Evolutionary conservation across 2,888 invertebrate species (phyloP).

Genomic region (Epistrophella euchroma): DNA sequence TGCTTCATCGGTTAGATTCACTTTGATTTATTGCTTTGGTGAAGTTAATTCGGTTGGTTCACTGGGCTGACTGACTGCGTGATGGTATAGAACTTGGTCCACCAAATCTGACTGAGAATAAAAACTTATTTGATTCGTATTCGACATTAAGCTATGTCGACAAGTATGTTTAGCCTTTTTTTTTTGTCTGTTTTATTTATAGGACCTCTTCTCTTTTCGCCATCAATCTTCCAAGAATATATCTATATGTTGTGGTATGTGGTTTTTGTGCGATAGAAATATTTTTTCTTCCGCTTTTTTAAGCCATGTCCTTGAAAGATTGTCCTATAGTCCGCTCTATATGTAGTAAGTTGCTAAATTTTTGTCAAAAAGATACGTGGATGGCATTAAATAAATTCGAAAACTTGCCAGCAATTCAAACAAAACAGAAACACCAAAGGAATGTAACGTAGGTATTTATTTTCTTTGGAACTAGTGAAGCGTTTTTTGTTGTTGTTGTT

Average conservation of each 20-base stretch:
- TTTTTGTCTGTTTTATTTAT: conserved; percentile 21
- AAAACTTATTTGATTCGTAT: conserved; percentile 29
- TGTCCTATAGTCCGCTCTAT: neutral
- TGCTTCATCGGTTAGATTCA: conserved; percentile 51
- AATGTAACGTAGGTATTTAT: conserved; percentile 11
- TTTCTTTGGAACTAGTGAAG: conserved; percentile 19
- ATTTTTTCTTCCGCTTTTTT: neutral
- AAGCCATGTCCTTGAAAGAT: neutral
- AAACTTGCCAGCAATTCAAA: conserved; percentile 53
- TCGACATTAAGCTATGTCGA: conserved; percentile 30
- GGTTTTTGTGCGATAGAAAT: conserved; percentile 17
- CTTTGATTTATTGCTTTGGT: conserved; percentile 59
- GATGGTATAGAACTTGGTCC: neutral
- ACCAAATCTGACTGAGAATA: conserved; percentile 5
- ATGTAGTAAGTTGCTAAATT: conserved; percentile 8
- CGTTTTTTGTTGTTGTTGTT: neutral
- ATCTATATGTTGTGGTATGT: neutral
- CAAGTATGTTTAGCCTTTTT: conserved; percentile 23
- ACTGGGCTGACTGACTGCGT: neutral
- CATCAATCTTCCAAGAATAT: conserved; percentile 25
- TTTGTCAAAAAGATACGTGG: conserved; percentile 9
- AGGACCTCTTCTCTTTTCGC: conserved; percentile 13
- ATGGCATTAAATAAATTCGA: conserved; percentile 49
- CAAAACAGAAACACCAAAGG: conserved; percentile 16
- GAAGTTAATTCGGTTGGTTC: conserved; percentile 33